Evolutionary conservation across 2,113 vertebrate genomes (phyloP), one percentile per base, ranked within the genome.

Genomic region (Oncorhynchus nerka): DNA sequence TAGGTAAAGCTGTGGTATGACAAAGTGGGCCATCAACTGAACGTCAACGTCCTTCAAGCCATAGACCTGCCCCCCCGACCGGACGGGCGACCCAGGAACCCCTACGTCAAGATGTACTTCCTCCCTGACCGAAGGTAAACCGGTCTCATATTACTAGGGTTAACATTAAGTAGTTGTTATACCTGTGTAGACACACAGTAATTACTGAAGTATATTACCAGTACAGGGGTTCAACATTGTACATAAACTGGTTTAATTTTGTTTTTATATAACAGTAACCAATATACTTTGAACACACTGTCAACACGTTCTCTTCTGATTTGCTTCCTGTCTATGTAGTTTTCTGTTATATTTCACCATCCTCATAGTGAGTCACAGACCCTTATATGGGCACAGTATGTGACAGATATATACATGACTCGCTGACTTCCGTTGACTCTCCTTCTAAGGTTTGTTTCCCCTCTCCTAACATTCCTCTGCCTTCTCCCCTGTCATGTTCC

Each of bases 21-120:
- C 90, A 99, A 98, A 93, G 97, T 98, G 75, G 97, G 97, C 64
- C 97, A 98, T 90, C 97, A 99, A 85, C 91, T 99, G 89, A 99
- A 97, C 81, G 98, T 99, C 79, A 99, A 98, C 87, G 97, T 99
- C 86, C 95, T 99, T 68, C 97, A 98, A 94, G 98, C 98, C 92
- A 97, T 94, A 90, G 97, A 98, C 85, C 94, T 99, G 72, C 96
- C 97, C 57, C 4, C 95, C 70, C 94, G 96, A 88, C 91, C 90
- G 62, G 97, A 99, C 62, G 96, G 96, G 49, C 94, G 96, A 65
- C 97, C 97, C 57, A 94, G 97, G 70, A 99, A 99, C 90, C 96
- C 97, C 30, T 99, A 99, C 80, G 97, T 99, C 83, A 99, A 99
- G 92, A 99, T 99, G 97, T 99, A 99, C 91, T 99, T 99, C 91